phyloP scores from a whole-genome alignment of 2,113 vertebrate genomes.

The Thamnophis sirtalis region DNA sequence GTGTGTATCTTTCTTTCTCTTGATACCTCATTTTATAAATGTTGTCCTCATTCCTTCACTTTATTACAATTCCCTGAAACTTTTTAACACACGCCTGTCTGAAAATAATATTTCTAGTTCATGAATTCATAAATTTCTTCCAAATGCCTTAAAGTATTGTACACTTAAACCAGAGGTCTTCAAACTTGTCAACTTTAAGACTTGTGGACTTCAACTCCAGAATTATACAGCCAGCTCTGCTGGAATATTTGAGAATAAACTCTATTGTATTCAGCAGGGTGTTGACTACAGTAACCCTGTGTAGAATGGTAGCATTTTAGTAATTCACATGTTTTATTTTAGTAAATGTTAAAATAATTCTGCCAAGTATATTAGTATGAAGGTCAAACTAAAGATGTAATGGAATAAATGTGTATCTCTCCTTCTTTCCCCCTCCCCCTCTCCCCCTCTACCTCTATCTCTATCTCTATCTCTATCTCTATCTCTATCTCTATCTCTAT shows the following conservation, averaged over 20 bases:
- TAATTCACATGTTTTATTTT: neutral
- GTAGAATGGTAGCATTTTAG: neutral
- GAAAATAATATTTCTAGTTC: neutral
- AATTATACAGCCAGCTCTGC: too few species aligned
- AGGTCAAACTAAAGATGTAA: neutral
- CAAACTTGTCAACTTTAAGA: too few species aligned
- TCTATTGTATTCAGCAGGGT: neutral
- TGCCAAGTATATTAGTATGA: neutral
- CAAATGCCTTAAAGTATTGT: neutral
- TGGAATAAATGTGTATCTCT: neutral
- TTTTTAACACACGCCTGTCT: neutral
- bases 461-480: too few species aligned
- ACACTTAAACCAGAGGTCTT: neutral
- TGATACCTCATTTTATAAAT: neutral
- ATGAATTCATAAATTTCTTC: neutral
- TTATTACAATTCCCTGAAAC: neutral
- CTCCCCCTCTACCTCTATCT: too few species aligned
- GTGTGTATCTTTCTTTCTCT: neutral
- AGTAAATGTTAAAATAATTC: neutral
- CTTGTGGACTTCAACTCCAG: too few species aligned
- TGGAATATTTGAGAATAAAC: neutral
- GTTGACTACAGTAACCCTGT: neutral
- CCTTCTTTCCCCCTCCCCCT: too few species aligned
- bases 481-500: too few species aligned
- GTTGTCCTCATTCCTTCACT: neutral